Base-by-base conservation (phyloP, 2,797 vertebrate genomes). In the Columba guinea region DNA sequence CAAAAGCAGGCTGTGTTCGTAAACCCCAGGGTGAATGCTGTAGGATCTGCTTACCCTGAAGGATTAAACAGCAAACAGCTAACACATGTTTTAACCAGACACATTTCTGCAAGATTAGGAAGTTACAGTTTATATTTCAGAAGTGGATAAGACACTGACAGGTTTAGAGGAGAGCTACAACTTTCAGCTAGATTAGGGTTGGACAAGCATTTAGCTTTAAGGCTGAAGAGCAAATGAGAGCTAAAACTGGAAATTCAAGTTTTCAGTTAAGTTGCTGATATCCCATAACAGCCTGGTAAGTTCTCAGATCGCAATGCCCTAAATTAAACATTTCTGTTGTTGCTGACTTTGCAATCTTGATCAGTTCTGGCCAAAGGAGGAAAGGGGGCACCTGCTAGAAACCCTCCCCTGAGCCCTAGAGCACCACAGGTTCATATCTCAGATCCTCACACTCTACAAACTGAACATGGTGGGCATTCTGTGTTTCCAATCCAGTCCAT, bases 321-420 rank as follows among this genome's bases (percentile, higher is more conserved):
- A 79, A 82, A 71, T 74, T 8, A 67, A 78, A 52, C 9, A 46
- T 52, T 93, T 92, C 30, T 81, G 5, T 21, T 83, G 39, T 26
- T 67, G n/a, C 23, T 82, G 80, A 55, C 22, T 76, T 59, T n/a
- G 22, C 27, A 69, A 1, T 55, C 6, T 8, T 32, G 6, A 28
- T 73, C 11, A 28, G 13, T 79, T 76, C 39, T 90, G 44, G n/a
- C 10, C 23, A 30, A 73, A 76, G 9, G 2, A 73, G 55, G 22
- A 73, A 81, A 73, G 27, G 10, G 3, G 8, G 1, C 15, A 32
- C 12, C 9, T 39, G 28, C 37, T 51, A 76, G 34, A 94, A 89
- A 5, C 1, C 0, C 2, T 5, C 3, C 3, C 16, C 26, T 18
- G 41, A 26, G 3, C 11, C 12, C 20, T 18, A 65, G 34, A 87